Evolutionary conservation across 1,140 invertebrate species (phyloP).

Genomic region (Solen grandis): DNA sequence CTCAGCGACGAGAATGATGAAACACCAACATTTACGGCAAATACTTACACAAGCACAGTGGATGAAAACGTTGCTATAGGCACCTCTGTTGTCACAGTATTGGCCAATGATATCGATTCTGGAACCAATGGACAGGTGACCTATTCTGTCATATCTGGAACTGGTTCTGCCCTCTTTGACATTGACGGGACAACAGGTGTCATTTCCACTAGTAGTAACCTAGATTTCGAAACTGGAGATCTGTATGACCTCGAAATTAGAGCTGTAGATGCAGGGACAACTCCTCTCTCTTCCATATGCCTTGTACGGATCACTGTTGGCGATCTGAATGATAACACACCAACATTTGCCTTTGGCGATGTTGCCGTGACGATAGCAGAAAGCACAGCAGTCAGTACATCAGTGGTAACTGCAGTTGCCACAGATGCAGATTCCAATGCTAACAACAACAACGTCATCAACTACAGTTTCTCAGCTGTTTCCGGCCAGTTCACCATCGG

Average conservation of each 20-base stretch:
- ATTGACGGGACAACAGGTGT: slow-evolving; percentile 32
- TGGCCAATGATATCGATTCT: slow-evolving; percentile 57
- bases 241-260: slow-evolving; percentile 50
- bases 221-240: slow-evolving; percentile 52
- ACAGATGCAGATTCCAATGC: slow-evolving; percentile 41
- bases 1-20: slow-evolving; percentile 91
- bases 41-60: slow-evolving; percentile 37
- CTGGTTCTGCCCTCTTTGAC: slow-evolving; percentile 35
- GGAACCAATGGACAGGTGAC: slow-evolving; percentile 55
- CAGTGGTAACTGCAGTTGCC: slow-evolving; percentile 23
- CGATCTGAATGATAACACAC: slow-evolving; percentile 56
- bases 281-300: slow-evolving; percentile 23
- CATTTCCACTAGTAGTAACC: slow-evolving; percentile 14
- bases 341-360: slow-evolving; percentile 27
- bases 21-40: slow-evolving; percentile 57
- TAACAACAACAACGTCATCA: slow-evolving; percentile 49
- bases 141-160: slow-evolving; percentile 53
- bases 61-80: slow-evolving; percentile 45
- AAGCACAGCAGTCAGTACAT: slow-evolving; percentile 13
- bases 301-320: slow-evolving; percentile 48
- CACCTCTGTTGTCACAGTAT: slow-evolving; percentile 29
- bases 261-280: slow-evolving; percentile 44
- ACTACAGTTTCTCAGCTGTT: slow-evolving; percentile 9
- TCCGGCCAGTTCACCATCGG: slow-evolving; percentile 35
- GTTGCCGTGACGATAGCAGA: slow-evolving; percentile 42